phyloP scores from a whole-genome alignment of 1,140 invertebrate species.

The Argopecten irradians region DNA sequence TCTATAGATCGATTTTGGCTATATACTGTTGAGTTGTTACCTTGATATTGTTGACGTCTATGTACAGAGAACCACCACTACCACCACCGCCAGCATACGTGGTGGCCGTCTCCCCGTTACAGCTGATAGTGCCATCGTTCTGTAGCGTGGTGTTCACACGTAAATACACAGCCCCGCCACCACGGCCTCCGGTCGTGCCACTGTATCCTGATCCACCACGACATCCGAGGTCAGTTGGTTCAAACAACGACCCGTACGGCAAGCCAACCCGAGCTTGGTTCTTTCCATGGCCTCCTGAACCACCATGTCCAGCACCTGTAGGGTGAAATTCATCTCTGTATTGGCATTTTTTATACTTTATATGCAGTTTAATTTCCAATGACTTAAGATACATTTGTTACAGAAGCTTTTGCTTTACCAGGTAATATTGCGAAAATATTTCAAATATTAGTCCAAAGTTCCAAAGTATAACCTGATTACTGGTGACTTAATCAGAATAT shows the following conservation, averaged over 20 bases:
- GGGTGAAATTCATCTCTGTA: neutral
- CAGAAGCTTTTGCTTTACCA: too few relatives aligned
- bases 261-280: slow-evolving; percentile 48
- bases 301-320: slow-evolving; percentile 68
- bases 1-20: neutral
- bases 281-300: slow-evolving; percentile 59
- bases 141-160: slow-evolving; percentile 56
- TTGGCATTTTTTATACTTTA: neutral
- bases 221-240: slow-evolving; percentile 61
- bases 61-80: slow-evolving; percentile 64
- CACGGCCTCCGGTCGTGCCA: slow-evolving; percentile 50
- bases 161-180: slow-evolving; percentile 60
- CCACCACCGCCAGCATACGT: slow-evolving; percentile 59
- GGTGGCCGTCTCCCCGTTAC: slow-evolving; percentile 56
- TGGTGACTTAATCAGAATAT: neutral
- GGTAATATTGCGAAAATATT: neutral
- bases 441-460: too few relatives aligned
- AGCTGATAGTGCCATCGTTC: slow-evolving; percentile 62
- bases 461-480: too few relatives aligned
- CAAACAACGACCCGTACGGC: slow-evolving; percentile 60
- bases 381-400: too few relatives aligned
- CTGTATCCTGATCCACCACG: slow-evolving; percentile 43
- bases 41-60: slow-evolving; percentile 61
- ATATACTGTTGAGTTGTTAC: slow-evolving; percentile 39
- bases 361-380: too few relatives aligned